Percentiles rank a stretch among this genome's conserved stretches.
Evolutionary conservation across 1,140 invertebrate species (phyloP).

Genomic region (Drosophila pseudoananassae): DNA sequence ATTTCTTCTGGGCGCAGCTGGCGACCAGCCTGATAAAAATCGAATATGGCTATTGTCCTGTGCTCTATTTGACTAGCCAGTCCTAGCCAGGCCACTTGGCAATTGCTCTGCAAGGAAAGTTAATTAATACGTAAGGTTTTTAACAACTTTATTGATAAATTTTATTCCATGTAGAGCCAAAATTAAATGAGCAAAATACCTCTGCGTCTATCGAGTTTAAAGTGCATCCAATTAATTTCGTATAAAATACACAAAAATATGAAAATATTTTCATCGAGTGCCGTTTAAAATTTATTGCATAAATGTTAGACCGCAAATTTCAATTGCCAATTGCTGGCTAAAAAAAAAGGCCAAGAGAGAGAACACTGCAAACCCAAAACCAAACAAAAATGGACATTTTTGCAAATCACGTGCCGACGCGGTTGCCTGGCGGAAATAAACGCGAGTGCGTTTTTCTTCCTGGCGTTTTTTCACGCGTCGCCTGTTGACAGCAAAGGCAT

Average conservation of each 20-base stretch:
- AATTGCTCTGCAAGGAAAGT: neutral
- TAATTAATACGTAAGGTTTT: neutral
- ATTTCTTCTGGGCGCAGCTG: constrained; percentile 53
- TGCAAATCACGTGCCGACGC: constrained; percentile 64
- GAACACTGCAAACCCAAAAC: constrained; percentile 37
- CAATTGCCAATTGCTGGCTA: constrained; percentile 60
- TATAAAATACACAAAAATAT: neutral
- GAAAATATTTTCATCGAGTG: constrained; percentile 9
- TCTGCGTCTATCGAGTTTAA: constrained; percentile 7
- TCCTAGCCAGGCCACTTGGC: neutral
- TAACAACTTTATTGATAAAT: too few relatives aligned
- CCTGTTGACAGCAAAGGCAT: constrained; percentile 39
- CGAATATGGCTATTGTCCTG: constrained; percentile 36
- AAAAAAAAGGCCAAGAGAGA: constrained; percentile 5
- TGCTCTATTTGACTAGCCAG: constrained; percentile 1
- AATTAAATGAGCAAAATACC: constrained; percentile 6
- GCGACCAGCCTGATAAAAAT: constrained; percentile 8
- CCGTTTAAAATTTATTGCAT: constrained; percentile 49
- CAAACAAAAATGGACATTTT: constrained; percentile 55
- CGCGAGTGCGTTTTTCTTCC: constrained; percentile 60
- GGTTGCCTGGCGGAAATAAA: constrained; percentile 64
- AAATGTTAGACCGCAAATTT: constrained; percentile 72
- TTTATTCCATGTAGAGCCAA: too few relatives aligned
- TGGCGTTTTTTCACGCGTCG: constrained; percentile 33
- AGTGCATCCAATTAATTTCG: neutral